Base-by-base conservation (phyloP, 2,797 vertebrate species). In the Anableps anableps region DNA sequence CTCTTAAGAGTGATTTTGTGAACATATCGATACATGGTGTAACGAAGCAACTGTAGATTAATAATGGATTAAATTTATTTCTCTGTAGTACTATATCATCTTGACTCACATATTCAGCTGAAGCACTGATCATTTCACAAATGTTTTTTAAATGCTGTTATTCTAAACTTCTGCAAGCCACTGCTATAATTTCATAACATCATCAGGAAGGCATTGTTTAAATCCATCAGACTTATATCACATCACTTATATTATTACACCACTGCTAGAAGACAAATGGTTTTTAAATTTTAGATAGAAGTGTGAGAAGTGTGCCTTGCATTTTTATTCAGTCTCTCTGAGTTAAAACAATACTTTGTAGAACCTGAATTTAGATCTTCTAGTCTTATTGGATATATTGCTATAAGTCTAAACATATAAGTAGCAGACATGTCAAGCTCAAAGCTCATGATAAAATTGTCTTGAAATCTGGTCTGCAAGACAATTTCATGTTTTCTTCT, bases 141-240 rank as follows among this genome's bases (percentile, higher is more conserved):
- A 80, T 81, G 74, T 85, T n/a, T 88, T 89, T 72, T 72, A 74
- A 83, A 64, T 71, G 71, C 82, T 50, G 53, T 71, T 75, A 77
- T 58, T 76, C 81, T 79, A 10, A 83, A 89, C 74, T 84, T 80
- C 50, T 60, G 77, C 84, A 89, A 91, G 89, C 86, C 80, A 87
- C 81, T 79, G 75, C 80, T 87, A 86, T 77, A 76, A 80, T 84
- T 85, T 66, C 43, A 80, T 72, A 66, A 89, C 78, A 68, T 34
- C 34, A 41, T 43, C 78, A 76, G 62, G 83, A 79, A 83, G 58
- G 34, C 48, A 53, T 5, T 72, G 51, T 74, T 76, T 29, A 72
- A 85, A 88, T 78, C 53, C 38, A 11, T 50, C 31, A 62, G 55
- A 45, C 75, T 55, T 47, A 47, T 5, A 62, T 62, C 29, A 62